Base-by-base conservation (phyloP, 2,797 vertebrate species). In the Cyprinodon diabolis region DNA sequence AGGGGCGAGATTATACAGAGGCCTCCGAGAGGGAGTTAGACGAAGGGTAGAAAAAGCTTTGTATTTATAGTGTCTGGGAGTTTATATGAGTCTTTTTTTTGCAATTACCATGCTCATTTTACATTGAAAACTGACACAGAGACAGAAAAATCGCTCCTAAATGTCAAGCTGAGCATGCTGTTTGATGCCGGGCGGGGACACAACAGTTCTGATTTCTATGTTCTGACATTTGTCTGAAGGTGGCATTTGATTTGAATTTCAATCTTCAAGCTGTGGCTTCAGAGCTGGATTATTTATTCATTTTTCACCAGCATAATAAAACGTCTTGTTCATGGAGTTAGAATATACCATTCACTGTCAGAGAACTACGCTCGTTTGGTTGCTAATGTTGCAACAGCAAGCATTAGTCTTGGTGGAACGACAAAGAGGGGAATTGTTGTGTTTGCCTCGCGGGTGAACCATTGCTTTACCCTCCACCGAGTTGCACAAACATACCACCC, bases 191-290 rank as follows among this genome's bases (percentile, higher is more conserved):
- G 80, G 75, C 77, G 43, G 71, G 77, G 87, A 79, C 76, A 75
- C 81, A 89, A 73, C 15, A 10, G 63, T 82, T 86, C 75, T 90
- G 87, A 89, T 91, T 92, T 87, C 62, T 75, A 78, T 80, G 74
- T 73, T 75, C 69, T 90, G 91, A 89, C 88, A 91, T 91, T 91
- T 92, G 84, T 89, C 86, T 88, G 89, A 90, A 86, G 87, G 85
- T 92, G 87, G 85, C 80, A 90, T 93, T 91, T 91, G 84, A 91
- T 93, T 91, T 86, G 84, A 89, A 90, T 92, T 89, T 82, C 77
- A 83, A 84, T 91, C 85, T 91, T 70, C 69, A 71, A 80, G 81
- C 79, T 57, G 79, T 71, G 78, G 75, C 74, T 70, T 69, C n/a
- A 77, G 72, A 71, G 25, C 82, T 71, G 67, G 57, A 82, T 65